Evolutionary conservation across 2,888 invertebrate species (phyloP), one percentile per base, ranked within the genome.

Genomic region (Nezara viridula): DNA sequence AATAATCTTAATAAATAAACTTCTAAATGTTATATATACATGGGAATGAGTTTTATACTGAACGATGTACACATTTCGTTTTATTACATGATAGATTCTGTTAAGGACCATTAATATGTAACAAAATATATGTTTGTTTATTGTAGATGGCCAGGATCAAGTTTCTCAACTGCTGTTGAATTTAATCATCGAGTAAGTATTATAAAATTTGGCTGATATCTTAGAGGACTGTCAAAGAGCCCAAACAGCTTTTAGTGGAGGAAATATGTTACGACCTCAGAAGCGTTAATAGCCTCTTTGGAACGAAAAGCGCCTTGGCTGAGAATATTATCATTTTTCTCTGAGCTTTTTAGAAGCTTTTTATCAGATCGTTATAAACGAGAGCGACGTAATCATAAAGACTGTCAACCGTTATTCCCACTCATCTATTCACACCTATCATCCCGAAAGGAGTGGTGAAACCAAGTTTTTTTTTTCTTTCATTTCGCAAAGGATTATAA

Each of bases 311-410:
- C 44, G 44, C 44, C 81, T 81, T 47, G 44, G 81, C 44, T 81
- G 81, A 81, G 81, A 81, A 81, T 81, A 81, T 81, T 81, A 81
- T 81, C 77, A 77, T 77, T 77, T 81, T 40, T 81, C 44, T 81
- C 81, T 47, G 14, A 81, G 81, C 81, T 44, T 81, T 81, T 81
- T n/a, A 44, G 40, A 47, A n/a, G 44, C 44, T 44, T 44, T n/a
- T 81, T 81, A 81, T 81, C 81, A 44, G 44, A 81, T 81, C 40
- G 44, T 47, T 81, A 47, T 81, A 47, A 81, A 81, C 12, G 14
- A 44, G 44, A 24, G 44, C 81, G 81, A 44, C 37, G 32, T 81
- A 47, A 81, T 81, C 81, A 81, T 40, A 81, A 44, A 44, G n/a
- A 5, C n/a, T 44, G 44, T 44, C 44, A 37, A 19, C 32, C 66